These are phyloP conservation scores for Hypomecis punctinalis DNA, from an alignment of 2,888 invertebrate genomes.

Conservation along the genomic window DNA sequence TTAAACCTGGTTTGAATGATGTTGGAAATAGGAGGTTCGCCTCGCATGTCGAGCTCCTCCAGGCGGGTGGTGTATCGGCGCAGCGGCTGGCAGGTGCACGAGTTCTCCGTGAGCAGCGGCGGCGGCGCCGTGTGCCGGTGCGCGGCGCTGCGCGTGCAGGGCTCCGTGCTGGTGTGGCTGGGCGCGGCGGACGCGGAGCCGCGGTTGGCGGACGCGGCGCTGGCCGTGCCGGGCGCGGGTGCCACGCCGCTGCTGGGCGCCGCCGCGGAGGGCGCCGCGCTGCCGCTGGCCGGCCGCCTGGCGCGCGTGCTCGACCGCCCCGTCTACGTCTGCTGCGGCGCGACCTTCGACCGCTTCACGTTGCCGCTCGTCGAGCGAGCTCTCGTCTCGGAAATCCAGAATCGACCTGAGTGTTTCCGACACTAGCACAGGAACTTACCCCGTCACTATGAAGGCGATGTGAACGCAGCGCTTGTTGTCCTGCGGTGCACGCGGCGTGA, in stretches of 20 bases:
- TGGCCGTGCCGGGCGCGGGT: conserved; percentile 23
- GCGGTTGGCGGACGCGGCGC: conserved; percentile 1
- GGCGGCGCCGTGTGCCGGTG: conserved; percentile 13
- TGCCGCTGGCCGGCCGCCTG: conserved; percentile 26
- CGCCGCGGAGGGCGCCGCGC: conserved; percentile 21
- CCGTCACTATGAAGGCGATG: not conserved
- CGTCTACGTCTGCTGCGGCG: conserved; percentile 36
- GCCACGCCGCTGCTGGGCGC: conserved; percentile 20
- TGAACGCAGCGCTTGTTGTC: too few species aligned
- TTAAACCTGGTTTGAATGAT: not conserved
- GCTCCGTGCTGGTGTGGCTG: conserved; percentile 72
- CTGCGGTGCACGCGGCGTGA: too few species aligned
- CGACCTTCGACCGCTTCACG: conserved; percentile 37
- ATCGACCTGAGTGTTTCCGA: conserved; percentile 10
- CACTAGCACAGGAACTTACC: not conserved
- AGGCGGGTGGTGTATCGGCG: conserved; percentile 56
- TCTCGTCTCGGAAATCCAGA: conserved; percentile 5
- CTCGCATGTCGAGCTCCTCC: conserved; percentile 53
- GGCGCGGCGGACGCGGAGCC: conserved; percentile 61
- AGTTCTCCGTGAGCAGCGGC: conserved; percentile 24
- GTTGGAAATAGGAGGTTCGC: conserved; percentile 33
- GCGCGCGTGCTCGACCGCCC: conserved; percentile 26
- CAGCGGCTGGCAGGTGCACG: conserved; percentile 63
- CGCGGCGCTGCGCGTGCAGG: conserved; percentile 56
- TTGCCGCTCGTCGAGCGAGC: conserved; percentile 50